Percentiles rank a stretch among this genome's conserved stretches.
phyloP scores from a whole-genome alignment of 2,888 invertebrate species.

The Hylaea fasciaria region DNA sequence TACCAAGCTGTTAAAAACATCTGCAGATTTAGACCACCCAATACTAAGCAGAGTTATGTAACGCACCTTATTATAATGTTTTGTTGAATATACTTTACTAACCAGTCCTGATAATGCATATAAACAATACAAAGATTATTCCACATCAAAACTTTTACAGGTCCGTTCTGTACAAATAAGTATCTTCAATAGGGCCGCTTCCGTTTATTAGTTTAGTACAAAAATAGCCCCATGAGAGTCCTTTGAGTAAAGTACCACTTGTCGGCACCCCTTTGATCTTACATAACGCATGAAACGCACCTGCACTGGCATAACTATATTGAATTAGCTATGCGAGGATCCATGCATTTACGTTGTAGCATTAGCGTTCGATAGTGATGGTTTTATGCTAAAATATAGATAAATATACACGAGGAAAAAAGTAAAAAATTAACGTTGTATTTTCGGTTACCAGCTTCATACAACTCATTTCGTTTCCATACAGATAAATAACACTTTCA shows the following conservation, averaged over 20 bases:
- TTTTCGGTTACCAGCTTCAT: no score
- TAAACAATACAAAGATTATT: background rate
- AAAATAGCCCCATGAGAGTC: slow-evolving; percentile 11
- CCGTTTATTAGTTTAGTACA: slow-evolving; percentile 25
- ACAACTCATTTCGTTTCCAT: no score
- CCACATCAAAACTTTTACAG: background rate
- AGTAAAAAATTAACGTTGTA: no score
- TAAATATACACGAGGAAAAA: no score
- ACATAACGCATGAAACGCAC: slow-evolving; percentile 18
- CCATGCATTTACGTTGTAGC: slow-evolving; percentile 8
- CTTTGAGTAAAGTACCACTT: slow-evolving; percentile 16
- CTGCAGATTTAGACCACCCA: no score
- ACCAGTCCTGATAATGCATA: no score
- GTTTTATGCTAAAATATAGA: background rate
- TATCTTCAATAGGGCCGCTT: slow-evolving; percentile 15
- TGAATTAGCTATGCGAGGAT: slow-evolving; percentile 15
- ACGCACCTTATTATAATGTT: no score
- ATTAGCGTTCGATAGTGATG: slow-evolving; percentile 19
- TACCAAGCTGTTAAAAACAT: background rate
- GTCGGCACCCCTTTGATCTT: slow-evolving; percentile 25
- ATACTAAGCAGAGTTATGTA: no score
- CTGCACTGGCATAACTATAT: slow-evolving; percentile 17
- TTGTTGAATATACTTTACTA: no score
- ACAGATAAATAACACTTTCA: background rate
- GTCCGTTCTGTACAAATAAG: slow-evolving; percentile 1